These are phyloP conservation scores for Pluvianellus socialis DNA, from an alignment of 2,113 vertebrate genomes.

Conservation along the genomic window DNA sequence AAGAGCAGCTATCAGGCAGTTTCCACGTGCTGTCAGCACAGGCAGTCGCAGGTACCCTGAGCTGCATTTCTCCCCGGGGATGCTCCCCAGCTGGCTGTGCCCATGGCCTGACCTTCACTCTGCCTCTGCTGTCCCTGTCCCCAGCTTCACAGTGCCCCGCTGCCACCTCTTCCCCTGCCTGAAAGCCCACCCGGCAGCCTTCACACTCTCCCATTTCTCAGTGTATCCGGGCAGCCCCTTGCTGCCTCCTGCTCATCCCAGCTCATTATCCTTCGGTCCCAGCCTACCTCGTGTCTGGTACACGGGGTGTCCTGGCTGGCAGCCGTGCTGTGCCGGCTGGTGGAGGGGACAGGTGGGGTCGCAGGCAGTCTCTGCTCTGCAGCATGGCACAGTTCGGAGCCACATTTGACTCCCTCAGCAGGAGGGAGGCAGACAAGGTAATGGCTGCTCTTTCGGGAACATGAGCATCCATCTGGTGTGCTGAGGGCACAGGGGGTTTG, in stretches of 20 bases:
- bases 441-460: not conserved
- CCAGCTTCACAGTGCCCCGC: not conserved
- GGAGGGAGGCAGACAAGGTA: slow-evolving; percentile 24
- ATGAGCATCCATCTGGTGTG: slow-evolving; percentile 26
- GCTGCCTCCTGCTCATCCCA: not conserved
- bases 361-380: not conserved
- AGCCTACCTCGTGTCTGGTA: not conserved
- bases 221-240: not conserved
- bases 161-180: not conserved
- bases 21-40: not conserved
- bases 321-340: not conserved
- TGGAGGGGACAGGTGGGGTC: slow-evolving; percentile 40
- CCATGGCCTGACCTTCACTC: not conserved
- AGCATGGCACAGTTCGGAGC: not conserved
- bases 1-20: not conserved
- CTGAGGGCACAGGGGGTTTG: slow-evolving; percentile 52
- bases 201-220: not conserved
- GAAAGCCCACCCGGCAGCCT: not conserved
- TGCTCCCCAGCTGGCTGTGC: not conserved
- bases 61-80: not conserved
- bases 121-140: not conserved
- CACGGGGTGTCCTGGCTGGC: not conserved
- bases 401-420: slow-evolving; percentile 9
- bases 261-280: not conserved
- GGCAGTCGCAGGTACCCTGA: not conserved